Evolutionary conservation across 2,888 invertebrate species (phyloP).

Genomic region (Lepidonotus clava): DNA sequence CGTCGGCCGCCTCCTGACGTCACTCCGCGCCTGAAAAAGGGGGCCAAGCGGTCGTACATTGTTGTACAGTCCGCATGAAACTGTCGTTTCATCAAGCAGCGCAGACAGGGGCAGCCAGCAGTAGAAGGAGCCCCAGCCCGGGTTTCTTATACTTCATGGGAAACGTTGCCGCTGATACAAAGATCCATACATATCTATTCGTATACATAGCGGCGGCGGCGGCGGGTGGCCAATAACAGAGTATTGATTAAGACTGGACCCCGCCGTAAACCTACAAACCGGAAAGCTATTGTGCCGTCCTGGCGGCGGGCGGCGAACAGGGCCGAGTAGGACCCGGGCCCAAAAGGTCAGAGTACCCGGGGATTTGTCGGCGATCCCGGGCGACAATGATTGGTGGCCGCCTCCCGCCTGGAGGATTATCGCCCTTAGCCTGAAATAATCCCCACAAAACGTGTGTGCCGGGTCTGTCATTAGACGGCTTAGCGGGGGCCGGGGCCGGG

Average conservation of each 20-base stretch:
- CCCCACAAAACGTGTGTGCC: background rate
- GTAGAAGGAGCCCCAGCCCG: too few species aligned
- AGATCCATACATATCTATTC: too few species aligned
- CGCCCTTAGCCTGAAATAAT: conserved; percentile 1
- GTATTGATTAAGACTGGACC: conserved; percentile 38
- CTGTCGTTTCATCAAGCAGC: too few species aligned
- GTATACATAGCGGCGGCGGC: background rate
- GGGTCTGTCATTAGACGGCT: conserved; percentile 10
- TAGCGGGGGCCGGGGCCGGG: too few species aligned
- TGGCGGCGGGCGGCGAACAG: background rate
- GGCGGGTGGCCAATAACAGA: background rate
- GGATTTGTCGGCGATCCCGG: conserved; percentile 38
- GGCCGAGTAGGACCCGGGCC: background rate
- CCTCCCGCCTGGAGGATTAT: conserved; percentile 16
- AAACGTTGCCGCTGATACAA: background rate
- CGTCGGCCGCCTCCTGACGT: background rate
- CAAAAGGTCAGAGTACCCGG: conserved; percentile 17
- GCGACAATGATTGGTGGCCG: conserved; percentile 39
- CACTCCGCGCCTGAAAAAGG: conserved; percentile 23
- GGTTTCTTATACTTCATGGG: background rate
- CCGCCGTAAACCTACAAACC: conserved; percentile 30
- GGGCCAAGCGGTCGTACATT: background rate
- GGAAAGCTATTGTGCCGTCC: conserved; percentile 16
- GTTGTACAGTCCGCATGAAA: background rate
- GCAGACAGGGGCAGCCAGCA: too few species aligned